Evolutionary conservation across 2,113 vertebrate species (phyloP), one percentile per base, ranked within the genome.

Genomic region (Chinchilla lanigera): DNA sequence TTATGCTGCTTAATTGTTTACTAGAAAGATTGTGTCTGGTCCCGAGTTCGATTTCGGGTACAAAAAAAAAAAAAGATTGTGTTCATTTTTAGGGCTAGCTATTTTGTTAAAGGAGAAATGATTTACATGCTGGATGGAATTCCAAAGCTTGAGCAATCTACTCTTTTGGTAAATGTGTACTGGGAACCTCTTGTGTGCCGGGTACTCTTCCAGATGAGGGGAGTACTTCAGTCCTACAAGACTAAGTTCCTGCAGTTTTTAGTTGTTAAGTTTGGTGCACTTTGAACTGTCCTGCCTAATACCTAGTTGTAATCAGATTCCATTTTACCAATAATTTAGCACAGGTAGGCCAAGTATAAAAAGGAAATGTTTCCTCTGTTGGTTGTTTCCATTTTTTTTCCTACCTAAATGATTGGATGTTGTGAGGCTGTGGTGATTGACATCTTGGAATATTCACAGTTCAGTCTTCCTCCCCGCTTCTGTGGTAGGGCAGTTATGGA

Each of bases 251-350:
- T 61, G 56, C 67, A 78, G 17, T 52, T 86, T 82, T 54, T 89
- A 91, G 47, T 50, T 73, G 67, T 96, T 58, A 86, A 77, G 71
- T 94, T 87, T 87, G 61, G 63, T 60, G 60, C 19, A 14, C n/a
- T 92, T 90, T 67, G n/a, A 95, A 38, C 8, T 80, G 47, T 60
- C 26, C 56, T 77, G 94, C 47, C 80, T 50, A 93, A 56, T 92
- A 61, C 86, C 90, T 41, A 71, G 54, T 85, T 69, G 91, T 82
- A 89, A 65, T 94, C 47, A 78, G 44, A 86, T 96, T 96, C 94
- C 38, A 65, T 86, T 91, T 88, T 86, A 86, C 52, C 38, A 67
- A 58, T 24, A 80, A 13, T 91, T 77, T 82, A 77, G 50, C n/a
- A 61, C 63, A 58, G 69, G 87, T 84, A 89, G 78, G 47, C 65